phyloP scores from a whole-genome alignment of 2,797 vertebrate species.

The Argya squamiceps region DNA sequence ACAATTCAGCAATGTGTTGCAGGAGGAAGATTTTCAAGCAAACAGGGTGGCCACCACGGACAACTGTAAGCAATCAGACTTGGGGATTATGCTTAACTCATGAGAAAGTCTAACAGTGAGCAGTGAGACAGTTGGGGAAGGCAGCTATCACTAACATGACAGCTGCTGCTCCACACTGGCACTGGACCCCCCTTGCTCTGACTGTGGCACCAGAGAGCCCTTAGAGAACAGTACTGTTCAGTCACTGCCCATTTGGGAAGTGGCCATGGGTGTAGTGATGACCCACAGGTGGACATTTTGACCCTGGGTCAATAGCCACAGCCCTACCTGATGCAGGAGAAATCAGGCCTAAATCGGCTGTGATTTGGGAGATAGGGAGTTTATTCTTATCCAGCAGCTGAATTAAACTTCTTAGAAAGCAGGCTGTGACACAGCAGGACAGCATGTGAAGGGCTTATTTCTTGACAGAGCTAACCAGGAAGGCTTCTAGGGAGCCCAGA shows the following conservation, averaged over 20 bases:
- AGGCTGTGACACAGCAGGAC: rapidly evolving
- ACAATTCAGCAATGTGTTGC: not conserved
- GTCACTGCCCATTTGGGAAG: not conserved
- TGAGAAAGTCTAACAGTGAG: not conserved
- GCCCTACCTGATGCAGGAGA: not conserved
- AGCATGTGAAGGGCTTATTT: not conserved
- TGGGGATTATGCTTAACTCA: not conserved
- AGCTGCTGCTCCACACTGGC: not conserved
- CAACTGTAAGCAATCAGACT: not conserved
- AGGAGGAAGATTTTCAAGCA: not conserved
- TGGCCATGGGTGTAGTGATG: not conserved
- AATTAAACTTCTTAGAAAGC: conserved; percentile 31
- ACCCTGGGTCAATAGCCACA: not conserved
- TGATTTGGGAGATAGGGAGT: not conserved
- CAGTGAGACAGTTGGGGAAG: not conserved
- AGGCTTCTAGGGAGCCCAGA: conserved; percentile 39
- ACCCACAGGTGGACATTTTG: not conserved
- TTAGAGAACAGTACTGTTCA: not conserved
- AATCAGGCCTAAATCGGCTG: not conserved
- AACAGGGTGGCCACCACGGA: rapidly evolving
- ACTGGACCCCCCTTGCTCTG: not conserved
- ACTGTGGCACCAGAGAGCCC: not conserved
- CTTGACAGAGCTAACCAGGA: not conserved
- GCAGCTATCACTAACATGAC: not conserved
- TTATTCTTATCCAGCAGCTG: not conserved